These are phyloP conservation scores for Drosophila pallidifrons DNA, from an alignment of 1,140 invertebrate species.

Conservation along the genomic window DNA sequence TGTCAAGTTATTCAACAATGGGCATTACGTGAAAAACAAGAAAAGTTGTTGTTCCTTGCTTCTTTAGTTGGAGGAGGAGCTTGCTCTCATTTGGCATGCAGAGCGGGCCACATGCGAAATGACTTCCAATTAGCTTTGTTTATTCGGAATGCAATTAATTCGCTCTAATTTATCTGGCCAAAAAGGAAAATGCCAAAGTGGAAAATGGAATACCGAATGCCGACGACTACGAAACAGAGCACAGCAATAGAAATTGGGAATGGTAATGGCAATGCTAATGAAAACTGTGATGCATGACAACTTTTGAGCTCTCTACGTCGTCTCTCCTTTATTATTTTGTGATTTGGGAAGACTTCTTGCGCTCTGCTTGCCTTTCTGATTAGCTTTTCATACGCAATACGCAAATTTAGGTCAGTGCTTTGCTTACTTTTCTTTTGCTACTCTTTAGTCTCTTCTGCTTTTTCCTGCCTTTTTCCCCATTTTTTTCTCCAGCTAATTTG, in stretches of 20 bases:
- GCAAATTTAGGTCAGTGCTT: conserved; percentile 64
- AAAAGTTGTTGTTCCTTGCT: conserved; percentile 57
- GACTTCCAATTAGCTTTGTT: conserved; percentile 82
- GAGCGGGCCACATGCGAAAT: conserved; percentile 75
- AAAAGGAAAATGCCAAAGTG: conserved; percentile 11
- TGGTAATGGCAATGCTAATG: conserved; percentile 62
- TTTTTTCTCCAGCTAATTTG: conserved; percentile 45
- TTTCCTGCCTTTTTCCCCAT: conserved; percentile 1
- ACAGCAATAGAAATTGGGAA: conserved; percentile 43
- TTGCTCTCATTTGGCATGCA: conserved; percentile 74
- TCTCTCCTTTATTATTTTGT: conserved; percentile 23
- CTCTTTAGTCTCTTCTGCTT: not conserved
- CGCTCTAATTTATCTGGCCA: conserved; percentile 79
- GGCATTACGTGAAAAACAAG: conserved; percentile 71
- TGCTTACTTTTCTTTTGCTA: conserved; percentile 12
- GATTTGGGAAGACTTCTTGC: conserved; percentile 34
- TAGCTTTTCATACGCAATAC: conserved; percentile 62
- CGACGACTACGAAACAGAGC: conserved; percentile 42
- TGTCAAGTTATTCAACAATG: conserved; percentile 57
- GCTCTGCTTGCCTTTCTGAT: conserved; percentile 36
- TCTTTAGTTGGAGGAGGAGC: not conserved
- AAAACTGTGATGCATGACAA: conserved; percentile 45
- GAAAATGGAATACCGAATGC: conserved; percentile 4
- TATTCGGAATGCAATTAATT: conserved; percentile 83
- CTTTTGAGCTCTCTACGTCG: conserved; percentile 24